A percentile compares a stretch with the other conserved stretches of the same genome.
Conservation (phyloP, 2,113 vertebrate genomes). For the Crotophaga sulcirostris region DNA sequence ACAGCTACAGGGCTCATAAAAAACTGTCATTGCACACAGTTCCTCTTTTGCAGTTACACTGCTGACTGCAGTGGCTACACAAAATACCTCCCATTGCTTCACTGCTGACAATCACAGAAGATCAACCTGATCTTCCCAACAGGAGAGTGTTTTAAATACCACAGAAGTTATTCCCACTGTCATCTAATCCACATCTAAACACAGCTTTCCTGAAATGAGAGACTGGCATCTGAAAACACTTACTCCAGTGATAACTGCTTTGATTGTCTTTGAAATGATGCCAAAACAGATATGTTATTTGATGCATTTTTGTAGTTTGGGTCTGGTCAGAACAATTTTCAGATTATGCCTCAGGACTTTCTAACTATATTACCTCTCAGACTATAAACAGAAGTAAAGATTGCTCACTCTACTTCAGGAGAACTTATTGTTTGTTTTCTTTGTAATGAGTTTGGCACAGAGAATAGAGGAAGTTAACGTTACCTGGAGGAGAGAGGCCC, state of each 20-base stretch:
- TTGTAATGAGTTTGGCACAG: neutral
- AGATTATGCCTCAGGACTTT: neutral
- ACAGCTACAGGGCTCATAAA: neutral
- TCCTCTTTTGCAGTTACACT: neutral
- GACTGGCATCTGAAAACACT: constrained; percentile 21
- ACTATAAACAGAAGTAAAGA: neutral
- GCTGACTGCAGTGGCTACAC: neutral
- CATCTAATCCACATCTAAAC: constrained; percentile 54
- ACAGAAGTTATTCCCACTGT: constrained; percentile 24
- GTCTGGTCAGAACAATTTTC: neutral
- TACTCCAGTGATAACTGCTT: constrained; percentile 2
- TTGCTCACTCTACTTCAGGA: neutral
- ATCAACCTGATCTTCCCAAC: neutral
- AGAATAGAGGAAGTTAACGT: neutral
- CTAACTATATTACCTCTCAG: neutral
- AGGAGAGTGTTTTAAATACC: constrained; percentile 35
- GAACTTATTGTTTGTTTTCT: neutral
- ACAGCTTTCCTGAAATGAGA: constrained; percentile 31
- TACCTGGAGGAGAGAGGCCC: constrained; percentile 97
- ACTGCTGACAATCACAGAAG: neutral
- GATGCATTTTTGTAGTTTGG: neutral
- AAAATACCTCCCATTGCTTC: neutral
- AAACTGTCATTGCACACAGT: neutral
- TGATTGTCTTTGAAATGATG: constrained; percentile 26
- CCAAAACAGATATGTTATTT: neutral